Evolutionary conservation across 2,113 vertebrate species (phyloP).

Genomic region (Tor tambroides): DNA sequence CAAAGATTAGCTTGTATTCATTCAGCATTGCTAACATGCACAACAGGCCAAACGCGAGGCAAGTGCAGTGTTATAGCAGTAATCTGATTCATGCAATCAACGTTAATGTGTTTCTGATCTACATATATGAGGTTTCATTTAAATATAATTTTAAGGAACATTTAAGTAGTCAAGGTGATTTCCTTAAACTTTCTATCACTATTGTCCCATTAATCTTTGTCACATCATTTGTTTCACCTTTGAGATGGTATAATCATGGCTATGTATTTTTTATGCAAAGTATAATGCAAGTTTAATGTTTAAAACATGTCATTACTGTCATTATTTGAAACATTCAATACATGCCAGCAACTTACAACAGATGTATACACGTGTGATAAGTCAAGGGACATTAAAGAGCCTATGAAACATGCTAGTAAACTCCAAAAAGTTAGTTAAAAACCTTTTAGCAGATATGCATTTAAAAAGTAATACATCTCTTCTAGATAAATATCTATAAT

Average conservation of each 20-base stretch:
- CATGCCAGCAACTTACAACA: background rate
- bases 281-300: background rate
- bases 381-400: background rate
- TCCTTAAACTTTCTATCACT: background rate
- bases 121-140: background rate
- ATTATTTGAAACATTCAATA: background rate
- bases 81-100: conserved; percentile 1
- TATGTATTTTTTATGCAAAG: background rate
- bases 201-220: background rate
- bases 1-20: conserved; percentile 39
- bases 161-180: background rate
- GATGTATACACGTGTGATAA: background rate
- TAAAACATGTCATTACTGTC: background rate
- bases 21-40: background rate
- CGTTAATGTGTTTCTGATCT: background rate
- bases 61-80: background rate
- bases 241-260: background rate
- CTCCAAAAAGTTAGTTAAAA: background rate
- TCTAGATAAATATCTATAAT: background rate
- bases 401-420: background rate
- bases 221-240: background rate
- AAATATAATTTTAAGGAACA: background rate
- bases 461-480: background rate
- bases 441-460: background rate
- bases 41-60: background rate